Percentiles rank a stretch among this genome's conserved stretches.
phyloP scores from a whole-genome alignment of 2,888 invertebrate species.

The Amphipoea lucens region DNA sequence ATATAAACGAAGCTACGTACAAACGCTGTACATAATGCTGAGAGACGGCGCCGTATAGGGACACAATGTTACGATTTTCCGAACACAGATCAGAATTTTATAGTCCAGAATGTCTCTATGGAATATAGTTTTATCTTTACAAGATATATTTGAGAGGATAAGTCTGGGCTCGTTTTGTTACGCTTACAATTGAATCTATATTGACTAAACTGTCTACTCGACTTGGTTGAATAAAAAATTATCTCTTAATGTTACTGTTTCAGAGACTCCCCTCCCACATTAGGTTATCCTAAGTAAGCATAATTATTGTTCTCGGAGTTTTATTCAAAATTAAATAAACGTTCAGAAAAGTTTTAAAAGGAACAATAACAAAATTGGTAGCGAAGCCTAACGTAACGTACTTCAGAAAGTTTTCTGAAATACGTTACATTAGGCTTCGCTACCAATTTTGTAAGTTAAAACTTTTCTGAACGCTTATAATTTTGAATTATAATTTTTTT shows the following conservation, averaged over 20 bases:
- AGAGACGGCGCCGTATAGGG: slow-evolving; percentile 13
- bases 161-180: slow-evolving; percentile 17
- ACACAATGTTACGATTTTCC: slow-evolving; percentile 26
- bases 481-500: no score
- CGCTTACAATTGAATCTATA: slow-evolving; percentile 38
- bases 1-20: slow-evolving; percentile 35
- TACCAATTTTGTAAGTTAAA: no score
- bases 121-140: slow-evolving; percentile 56
- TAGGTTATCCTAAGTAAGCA: slow-evolving; percentile 9
- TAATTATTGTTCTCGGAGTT: not conserved
- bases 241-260: not conserved
- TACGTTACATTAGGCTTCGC: no score
- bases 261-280: not conserved
- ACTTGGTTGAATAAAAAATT: not conserved
- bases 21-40: slow-evolving; percentile 42
- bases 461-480: no score
- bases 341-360: slow-evolving; percentile 15
- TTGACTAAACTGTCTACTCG: slow-evolving; percentile 17
- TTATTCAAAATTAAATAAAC: slow-evolving; percentile 25
- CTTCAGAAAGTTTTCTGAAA: slow-evolving; percentile 37
- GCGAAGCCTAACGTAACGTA: slow-evolving; percentile 6
- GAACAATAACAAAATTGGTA: slow-evolving; percentile 32
- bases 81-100: slow-evolving; percentile 51
- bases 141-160: slow-evolving; percentile 36
- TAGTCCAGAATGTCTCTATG: slow-evolving; percentile 39